Base-by-base conservation (phyloP, 2,113 vertebrate species). In the Ptilorrhoa leucosticta region DNA sequence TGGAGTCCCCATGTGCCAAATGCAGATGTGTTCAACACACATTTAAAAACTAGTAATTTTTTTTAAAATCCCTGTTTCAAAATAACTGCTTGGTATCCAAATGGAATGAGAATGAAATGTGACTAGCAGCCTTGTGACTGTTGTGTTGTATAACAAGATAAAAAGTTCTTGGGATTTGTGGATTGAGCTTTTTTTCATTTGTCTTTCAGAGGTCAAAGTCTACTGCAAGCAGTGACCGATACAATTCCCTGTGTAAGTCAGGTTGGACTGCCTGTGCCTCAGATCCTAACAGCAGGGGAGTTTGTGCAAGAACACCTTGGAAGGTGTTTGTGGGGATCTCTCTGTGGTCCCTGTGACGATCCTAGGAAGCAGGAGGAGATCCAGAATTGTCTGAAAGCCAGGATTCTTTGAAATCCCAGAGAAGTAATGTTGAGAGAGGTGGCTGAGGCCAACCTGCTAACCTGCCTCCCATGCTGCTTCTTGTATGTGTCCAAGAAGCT, bases 71-170 rank as follows among this genome's bases (percentile, higher is more conserved):
- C 19, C 21, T 4, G 1, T 85, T 90, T 85, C 26, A 70, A 58
- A 95, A 42, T 58, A 71, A 3, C 1, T 88, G 60, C 44, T 91
- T 51, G 58, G 30, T 92, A 66, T 70, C 84, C 66, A 77, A 80
- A 69, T 37, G 75, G 54, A 79, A 60, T 30, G 64, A 68, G 58
- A 91, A 91, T 40, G 35, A 90, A 92, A 88, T 60, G 75, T 24
- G 82, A 56, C 75, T 28, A 48, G 79, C 4, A 4, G 77, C 94
- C 94, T 90, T 88, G 90, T 95, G 92, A 97, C 92, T 77, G 53
- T 53, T 89, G 63, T 93, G 94, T 96, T 96, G 94, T 92, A 84
- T 96, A 96, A 96, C 51, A 23, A 93, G 96, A 96, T 95, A 86
- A 94, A 94, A 96, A 92, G 64, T 66, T 54, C 71, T 70, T 83